These are phyloP conservation scores for Phoxinus dragarum DNA, from an alignment of 2,797 vertebrate genomes.

Conservation along the genomic window DNA sequence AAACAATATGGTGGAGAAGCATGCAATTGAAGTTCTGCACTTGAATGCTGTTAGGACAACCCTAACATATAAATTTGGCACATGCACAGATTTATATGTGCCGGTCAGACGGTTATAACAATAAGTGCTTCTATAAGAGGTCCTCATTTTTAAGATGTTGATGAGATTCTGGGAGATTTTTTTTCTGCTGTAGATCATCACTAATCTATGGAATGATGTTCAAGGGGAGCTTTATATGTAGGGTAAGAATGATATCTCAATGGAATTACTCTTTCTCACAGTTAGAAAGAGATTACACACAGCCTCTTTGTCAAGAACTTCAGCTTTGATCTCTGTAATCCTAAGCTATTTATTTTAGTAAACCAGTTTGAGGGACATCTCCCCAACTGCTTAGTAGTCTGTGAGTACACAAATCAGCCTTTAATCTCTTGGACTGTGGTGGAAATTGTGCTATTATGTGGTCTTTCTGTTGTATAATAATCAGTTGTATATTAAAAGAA, in stretches of 20 bases:
- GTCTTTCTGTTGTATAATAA: background rate
- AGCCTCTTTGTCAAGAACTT: background rate
- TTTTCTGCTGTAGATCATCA: slow-evolving; percentile 11
- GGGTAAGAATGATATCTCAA: background rate
- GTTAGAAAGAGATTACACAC: background rate
- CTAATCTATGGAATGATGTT: background rate
- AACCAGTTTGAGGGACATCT: background rate
- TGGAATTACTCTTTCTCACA: background rate
- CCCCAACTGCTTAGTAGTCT: background rate
- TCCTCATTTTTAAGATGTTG: slow-evolving; percentile 1
- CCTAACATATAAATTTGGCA: slow-evolving; percentile 17
- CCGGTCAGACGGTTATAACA: slow-evolving; percentile 16
- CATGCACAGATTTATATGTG: slow-evolving; percentile 26
- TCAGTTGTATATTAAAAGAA: background rate
- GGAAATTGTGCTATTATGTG: background rate
- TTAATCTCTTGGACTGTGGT: background rate
- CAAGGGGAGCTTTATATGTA: background rate
- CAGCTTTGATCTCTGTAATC: slow-evolving; percentile 7
- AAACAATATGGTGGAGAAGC: slow-evolving; percentile 34
- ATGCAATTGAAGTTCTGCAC: slow-evolving; percentile 37
- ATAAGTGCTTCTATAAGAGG: background rate
- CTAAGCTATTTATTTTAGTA: background rate
- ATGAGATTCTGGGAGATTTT: background rate
- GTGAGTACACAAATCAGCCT: background rate
- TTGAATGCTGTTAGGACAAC: slow-evolving; percentile 8